Base-by-base conservation (phyloP, 92 coral and sea anemone species). In the Porites evermanni region DNA sequence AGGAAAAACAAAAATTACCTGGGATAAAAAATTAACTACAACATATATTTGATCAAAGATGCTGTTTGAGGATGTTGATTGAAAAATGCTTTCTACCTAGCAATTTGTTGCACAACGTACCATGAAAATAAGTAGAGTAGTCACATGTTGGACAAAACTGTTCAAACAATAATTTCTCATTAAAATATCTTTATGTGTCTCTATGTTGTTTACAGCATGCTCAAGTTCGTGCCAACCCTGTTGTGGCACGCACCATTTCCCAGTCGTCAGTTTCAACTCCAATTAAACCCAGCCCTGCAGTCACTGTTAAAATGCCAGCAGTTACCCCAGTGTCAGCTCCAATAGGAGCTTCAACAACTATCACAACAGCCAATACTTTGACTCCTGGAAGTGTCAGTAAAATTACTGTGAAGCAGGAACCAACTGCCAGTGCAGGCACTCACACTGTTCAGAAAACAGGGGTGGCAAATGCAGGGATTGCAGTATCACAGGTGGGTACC, bases 201-300 rank as follows among this genome's bases (percentile, higher is more conserved):
- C 2, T 38, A 7, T 59, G n/a, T 29, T 72, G 17, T 66, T 67
- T 79, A 76, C 77, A 85, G 83, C 88, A 85, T 53, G 21, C 88
- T 76, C 88, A 85, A 78, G 88, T 90, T 16, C 91, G 98, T 84
- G 82, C 98, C 26, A 74, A 86, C 70, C 91, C 98, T 20, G 75
- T 93, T 13, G 68, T 89, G n/a, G 82, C 89, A 19, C 75, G 98
- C 80, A 86, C 95, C 53, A 72, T 81, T 18, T 94, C 98, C 12
- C 89, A 88, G 64, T 90, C 94, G 10, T 80, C 80, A 4, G 64
- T 82, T 73, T 67, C 89, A 54, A 69, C 88, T 13, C 78, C 88
- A 24, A 54, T 82, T 13, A 91, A 91, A 74, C 24, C 87, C 14
- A 73, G 86, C 12, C 79, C 93, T 12, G 53, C 85, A 16, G 83